A percentile compares a stretch with the other conserved stretches of the same genome.
phyloP scores from a whole-genome alignment of 2,888 invertebrate genomes.

The Diaperis boleti region DNA sequence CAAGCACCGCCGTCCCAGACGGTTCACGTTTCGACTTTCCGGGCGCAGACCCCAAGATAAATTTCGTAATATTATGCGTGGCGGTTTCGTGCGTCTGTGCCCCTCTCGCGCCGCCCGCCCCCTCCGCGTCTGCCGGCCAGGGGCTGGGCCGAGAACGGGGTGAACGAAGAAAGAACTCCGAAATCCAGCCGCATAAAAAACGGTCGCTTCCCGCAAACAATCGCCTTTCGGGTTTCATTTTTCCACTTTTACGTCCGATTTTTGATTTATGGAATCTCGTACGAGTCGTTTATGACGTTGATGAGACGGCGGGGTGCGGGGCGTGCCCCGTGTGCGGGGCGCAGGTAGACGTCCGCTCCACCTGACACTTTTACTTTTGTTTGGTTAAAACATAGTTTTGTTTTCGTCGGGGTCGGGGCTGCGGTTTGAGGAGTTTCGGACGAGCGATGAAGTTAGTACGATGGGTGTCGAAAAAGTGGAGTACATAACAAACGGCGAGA shows the following conservation, averaged over 20 bases:
- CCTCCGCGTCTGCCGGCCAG: slow-evolving; percentile 40
- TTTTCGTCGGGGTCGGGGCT: no score
- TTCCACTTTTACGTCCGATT: neutral
- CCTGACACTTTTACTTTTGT: slow-evolving; percentile 50
- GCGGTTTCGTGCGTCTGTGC: slow-evolving; percentile 27
- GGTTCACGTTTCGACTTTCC: no score
- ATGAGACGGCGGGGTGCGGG: no score
- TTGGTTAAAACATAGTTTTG: slow-evolving; percentile 44
- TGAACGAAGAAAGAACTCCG: slow-evolving; percentile 44
- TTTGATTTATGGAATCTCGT: slow-evolving; percentile 16
- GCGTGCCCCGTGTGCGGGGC: slow-evolving; percentile 3
- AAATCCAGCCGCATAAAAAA: slow-evolving; percentile 44
- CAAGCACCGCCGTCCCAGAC: no score
- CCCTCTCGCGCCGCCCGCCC: slow-evolving; percentile 28
- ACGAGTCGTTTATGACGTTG: neutral
- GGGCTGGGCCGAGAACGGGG: slow-evolving; percentile 44
- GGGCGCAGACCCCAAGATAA: slow-evolving; percentile 2
- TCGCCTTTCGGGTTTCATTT: no score
- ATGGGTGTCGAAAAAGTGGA: no score
- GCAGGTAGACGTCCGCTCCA: slow-evolving; percentile 42
- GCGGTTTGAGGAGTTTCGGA: no score
- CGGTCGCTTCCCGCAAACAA: no score
- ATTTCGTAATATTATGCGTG: slow-evolving; percentile 33
- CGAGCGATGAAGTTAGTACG: no score
- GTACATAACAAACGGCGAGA: no score